Evolutionary conservation across 2,888 invertebrate species (phyloP), one percentile per base, ranked within the genome.

Genomic region (Nephrotoma appendiculata): DNA sequence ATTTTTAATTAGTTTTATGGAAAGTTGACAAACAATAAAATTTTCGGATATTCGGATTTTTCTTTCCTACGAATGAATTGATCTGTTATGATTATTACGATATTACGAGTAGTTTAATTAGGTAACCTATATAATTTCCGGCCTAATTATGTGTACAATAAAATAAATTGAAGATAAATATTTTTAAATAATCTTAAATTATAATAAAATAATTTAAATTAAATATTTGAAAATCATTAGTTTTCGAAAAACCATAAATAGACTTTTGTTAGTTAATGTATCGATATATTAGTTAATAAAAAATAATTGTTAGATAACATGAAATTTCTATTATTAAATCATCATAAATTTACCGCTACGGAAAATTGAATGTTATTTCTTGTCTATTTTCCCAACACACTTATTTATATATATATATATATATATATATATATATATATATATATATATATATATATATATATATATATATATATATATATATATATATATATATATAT

Each of bases 351-450:
- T 43, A 84, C 84, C 42, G 84, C 15, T 84, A 84, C 84, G 84
- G 84, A 84, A 84, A 84, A 84, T 84, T 84, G 84, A 84, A 84
- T 84, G 84, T 84, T 84, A 84, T 71, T 31, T 71, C 71, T 71
- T 71, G 31, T 71, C 31, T 31, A 71, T 71, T 71, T 71, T 71
- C 71, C 31, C 7, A 71, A 31, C 31, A 6, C 71, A 71, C 71
- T 31, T 31, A 31, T n/a, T n/a, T n/a, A n/a, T n/a, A n/a, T n/a
- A n/a, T n/a, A n/a, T n/a, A n/a, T n/a, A n/a, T n/a, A n/a, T n/a
- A n/a, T n/a, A n/a, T n/a, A n/a, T n/a, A n/a, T n/a, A n/a, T n/a
- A n/a, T n/a, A n/a, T n/a, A n/a, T n/a, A n/a, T n/a, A n/a, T n/a
- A n/a, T n/a, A n/a, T n/a, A n/a, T n/a, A n/a, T n/a, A n/a, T n/a